Base-by-base conservation (phyloP, 2,797 vertebrate genomes). In the Saxicola maurus region DNA sequence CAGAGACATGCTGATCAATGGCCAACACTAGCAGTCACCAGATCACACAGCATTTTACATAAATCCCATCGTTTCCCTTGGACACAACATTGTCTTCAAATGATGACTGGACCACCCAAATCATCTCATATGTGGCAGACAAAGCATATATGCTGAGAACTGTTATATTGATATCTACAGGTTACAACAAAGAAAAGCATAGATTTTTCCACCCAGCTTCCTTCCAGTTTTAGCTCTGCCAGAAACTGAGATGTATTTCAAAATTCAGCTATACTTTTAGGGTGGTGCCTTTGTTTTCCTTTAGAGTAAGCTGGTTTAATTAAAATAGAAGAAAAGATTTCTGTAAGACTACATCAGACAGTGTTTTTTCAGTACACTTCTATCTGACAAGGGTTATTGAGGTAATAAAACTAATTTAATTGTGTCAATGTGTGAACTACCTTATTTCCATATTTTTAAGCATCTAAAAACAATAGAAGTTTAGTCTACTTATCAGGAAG, bases 341-440 rank as follows among this genome's bases (percentile, higher is more conserved):
- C 51, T 60, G 1, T 52, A 46, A 31, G 10, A 46, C 6, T 66
- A 42, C 6, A 79, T 71, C 9, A 27, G 13, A 5, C 24, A 40
- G 11, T 38, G 16, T 25, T 90, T 76, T 80, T 13, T 10, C 24
- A 78, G 28, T 35, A 62, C 3, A 13, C 6, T 67, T 38, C 15
- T 35, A 10, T 67, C 11, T 21, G 10, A 62, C n/a, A 45, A n/a
- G 7, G 11, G 19, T 43, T 1, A 0, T 13, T 43, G 27, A 3
- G 27, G 10, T 57, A 61, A 55, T 17, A 57, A 53, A 43, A 66
- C 8, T 10, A 51, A 21, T 10, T 43, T 46, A 62, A 42, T 17
- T 4, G 7, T 55, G 11, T 52, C 66, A 69, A n/a, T 12, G 1
- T 42, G 11, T 69, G 17, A 90, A 25, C 5, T 1, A 2, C 4